Evolutionary conservation across 2,797 vertebrate genomes (phyloP), one percentile per base, ranked within the genome.

Genomic region (Rhinoraja longicauda): DNA sequence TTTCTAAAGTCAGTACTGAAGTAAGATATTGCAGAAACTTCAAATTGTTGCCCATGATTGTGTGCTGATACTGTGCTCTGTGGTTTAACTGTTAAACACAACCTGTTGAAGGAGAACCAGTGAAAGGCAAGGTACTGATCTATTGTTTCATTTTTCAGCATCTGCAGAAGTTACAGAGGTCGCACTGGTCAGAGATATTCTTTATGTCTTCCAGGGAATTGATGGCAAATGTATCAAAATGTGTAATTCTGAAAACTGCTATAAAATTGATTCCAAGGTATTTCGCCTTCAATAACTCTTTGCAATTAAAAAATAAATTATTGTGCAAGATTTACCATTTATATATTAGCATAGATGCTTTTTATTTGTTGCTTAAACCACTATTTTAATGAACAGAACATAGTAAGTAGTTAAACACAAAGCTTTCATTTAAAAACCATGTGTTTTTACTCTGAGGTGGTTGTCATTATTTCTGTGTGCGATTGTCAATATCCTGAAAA

Each of bases 141-240:
- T 88, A 17, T 45, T 2, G 12, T 81, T 93, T 93, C 77, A 93
- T 19, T 94, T 94, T 94, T 81, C 88, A 97, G 96, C 96, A 53
- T 94, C 96, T 95, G 96, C 96, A 93, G 99, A 99, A 96, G 96
- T 99, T 82, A 97, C 95, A 0, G 99, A 99, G 95, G 96, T 97
- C 0, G 96, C 96, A 75, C 96, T 99, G 90, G 98, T 99, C 93
- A 97, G 99, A 94, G 99, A 99, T 95, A 97, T 99, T 95, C 96
- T 99, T 76, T 99, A 99, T 92, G 99, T 99, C 94, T 99, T 99
- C 97, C 99, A 99, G 96, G 99, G 99, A 94, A 99, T 99, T 94
- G 99, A 99, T 84, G 99, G 99, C 94, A 99, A 97, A 96, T 97
- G 96, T 95, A 97, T 99, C 96, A 98, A 98, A 96, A 98, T 99